These are phyloP conservation scores for Cardinalis cardinalis DNA, from an alignment of 2,113 vertebrate genomes.

Conservation along the genomic window DNA sequence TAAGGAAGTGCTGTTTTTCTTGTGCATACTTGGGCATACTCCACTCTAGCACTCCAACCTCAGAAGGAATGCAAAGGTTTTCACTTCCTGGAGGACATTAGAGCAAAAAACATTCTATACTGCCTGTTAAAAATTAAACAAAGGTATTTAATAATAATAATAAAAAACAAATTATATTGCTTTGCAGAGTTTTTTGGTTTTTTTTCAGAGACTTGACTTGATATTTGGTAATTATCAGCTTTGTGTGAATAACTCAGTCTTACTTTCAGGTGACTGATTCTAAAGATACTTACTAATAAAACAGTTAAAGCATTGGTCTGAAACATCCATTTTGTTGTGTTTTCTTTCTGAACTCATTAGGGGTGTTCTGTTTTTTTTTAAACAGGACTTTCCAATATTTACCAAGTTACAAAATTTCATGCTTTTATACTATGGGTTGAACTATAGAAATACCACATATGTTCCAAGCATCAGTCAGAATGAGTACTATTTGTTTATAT, in stretches of 20 bases:
- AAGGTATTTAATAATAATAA: neutral
- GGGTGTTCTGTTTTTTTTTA: neutral
- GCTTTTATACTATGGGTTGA: neutral
- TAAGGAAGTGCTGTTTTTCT: neutral
- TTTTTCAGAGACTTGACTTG: neutral
- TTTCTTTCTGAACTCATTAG: conserved; percentile 21
- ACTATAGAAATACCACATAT: neutral
- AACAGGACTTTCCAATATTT: neutral
- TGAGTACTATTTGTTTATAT: neutral
- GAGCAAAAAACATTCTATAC: neutral
- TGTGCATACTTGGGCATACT: neutral
- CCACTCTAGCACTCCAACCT: neutral
- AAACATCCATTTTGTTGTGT: conserved; percentile 36
- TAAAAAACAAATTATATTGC: neutral
- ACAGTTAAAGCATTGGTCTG: conserved; percentile 2
- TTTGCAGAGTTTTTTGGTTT: neutral
- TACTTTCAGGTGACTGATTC: conserved; percentile 5
- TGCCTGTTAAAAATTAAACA: neutral
- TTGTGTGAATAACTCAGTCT: conserved; percentile 7
- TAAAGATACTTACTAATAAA: conserved; percentile 40
- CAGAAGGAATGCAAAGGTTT: neutral
- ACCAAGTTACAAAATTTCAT: neutral
- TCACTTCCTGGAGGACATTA: neutral
- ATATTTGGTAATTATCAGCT: neutral
- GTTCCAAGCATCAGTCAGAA: neutral